These are phyloP conservation scores for Cryptocephalus moraei DNA, from an alignment of 2,888 invertebrate species.

Conservation along the genomic window DNA sequence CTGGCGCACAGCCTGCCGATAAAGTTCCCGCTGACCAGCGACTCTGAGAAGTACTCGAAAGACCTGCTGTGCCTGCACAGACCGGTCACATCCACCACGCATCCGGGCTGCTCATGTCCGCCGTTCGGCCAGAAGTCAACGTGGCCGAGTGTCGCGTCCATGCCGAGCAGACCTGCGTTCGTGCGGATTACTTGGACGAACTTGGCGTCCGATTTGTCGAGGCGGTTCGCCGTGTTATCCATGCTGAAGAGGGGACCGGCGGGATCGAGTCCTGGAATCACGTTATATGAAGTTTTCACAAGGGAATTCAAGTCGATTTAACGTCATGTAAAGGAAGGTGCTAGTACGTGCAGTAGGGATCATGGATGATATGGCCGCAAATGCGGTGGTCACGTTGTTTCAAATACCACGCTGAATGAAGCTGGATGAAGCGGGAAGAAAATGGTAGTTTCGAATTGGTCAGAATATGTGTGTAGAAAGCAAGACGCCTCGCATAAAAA, in stretches of 20 bases:
- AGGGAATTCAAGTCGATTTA: no score
- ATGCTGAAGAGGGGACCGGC: constrained; percentile 25
- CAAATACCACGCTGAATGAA: no score
- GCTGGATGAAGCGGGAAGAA: no score
- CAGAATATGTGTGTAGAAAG: no score
- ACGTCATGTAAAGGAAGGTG: no score
- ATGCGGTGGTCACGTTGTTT: no score
- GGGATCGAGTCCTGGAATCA: constrained; percentile 30
- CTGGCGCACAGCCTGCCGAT: constrained; percentile 5
- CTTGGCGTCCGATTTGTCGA: constrained; percentile 27
- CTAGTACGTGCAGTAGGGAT: no score
- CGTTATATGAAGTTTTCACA: constrained; percentile 7
- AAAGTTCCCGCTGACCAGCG: constrained; percentile 6
- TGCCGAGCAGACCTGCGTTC: constrained; percentile 16
- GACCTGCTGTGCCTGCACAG: constrained; percentile 39
- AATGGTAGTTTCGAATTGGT: no score
- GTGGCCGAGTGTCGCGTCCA: constrained; percentile 23
- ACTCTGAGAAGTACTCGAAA: constrained; percentile 37
- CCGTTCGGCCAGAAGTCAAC: constrained; percentile 33
- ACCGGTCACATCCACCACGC: constrained; percentile 25
- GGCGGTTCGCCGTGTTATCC: constrained; percentile 20
- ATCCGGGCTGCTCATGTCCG: constrained; percentile 31
- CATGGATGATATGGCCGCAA: no score
- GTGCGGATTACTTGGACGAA: constrained; percentile 33
- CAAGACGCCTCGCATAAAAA: no score